Evolutionary conservation across 1,140 invertebrate genomes (phyloP), one percentile per base, ranked within the genome.

Genomic region (Mamestra configurata): DNA sequence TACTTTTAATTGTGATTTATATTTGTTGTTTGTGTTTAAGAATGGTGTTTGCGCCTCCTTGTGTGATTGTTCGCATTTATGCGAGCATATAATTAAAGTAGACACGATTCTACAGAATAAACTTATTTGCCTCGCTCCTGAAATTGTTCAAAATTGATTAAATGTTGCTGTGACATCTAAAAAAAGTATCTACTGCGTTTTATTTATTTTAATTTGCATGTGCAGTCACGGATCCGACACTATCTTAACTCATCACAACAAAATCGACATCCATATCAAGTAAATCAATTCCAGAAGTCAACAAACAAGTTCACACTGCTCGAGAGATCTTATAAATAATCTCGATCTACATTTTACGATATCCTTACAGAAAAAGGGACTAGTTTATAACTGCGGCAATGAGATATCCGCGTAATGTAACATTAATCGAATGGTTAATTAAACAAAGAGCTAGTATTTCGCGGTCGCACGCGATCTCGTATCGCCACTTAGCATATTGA

Each of bases 401-500:
- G 57, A 76, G 73, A 76, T 76, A 77, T 77, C 27, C 61, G 11
- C 18, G 66, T 83, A 84, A 79, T 79, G 77, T 51, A 78, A 77
- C 80, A 84, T 84, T 82, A 82, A 82, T 84, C 81, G 79, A 46
- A 40, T 64, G 84, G 82, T 92, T 89, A 89, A 92, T 92, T 90
- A 92, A 92, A 92, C 87, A 89, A 91, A 88, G 88, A 86, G 84
- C 70, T 79, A 84, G 82, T 81, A 82, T 78, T 83, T 71, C 82
- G 86, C 86, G 59, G 79, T 79, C 86, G 82, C 87, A 87, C 84
- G 89, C 88, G 80, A 88, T 84, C 57, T 20, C 78, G 66, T 71
- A 80, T 59, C 68, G 64, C 13, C 35, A 79, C 87, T 90, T 88
- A 87, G 88, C 90, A 91, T 91, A 90, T 90, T 90, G 89, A 91